These are phyloP conservation scores for Oncorhynchus keta DNA, from an alignment of 2,113 vertebrate genomes.

Conservation along the genomic window DNA sequence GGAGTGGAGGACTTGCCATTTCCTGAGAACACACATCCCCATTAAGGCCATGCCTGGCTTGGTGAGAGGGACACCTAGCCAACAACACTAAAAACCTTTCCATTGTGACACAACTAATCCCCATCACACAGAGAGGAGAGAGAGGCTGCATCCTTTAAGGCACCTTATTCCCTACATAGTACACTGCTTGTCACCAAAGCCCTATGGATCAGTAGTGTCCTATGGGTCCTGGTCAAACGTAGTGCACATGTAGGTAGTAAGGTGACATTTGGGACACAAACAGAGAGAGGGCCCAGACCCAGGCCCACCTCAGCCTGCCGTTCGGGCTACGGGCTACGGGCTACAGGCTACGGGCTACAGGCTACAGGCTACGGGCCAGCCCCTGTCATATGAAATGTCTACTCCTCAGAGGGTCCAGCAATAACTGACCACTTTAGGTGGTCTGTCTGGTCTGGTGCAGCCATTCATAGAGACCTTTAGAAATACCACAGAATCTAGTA, in stretches of 20 bases:
- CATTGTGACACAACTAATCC: conserved; percentile 74
- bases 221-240: too few species aligned
- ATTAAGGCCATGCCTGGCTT: conserved; percentile 58
- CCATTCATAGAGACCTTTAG: not conserved
- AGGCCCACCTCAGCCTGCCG: not conserved
- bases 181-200: too few species aligned
- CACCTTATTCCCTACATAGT: conserved; percentile 29
- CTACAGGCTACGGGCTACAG: not conserved
- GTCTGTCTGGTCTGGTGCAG: conserved; percentile 38
- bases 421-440: conserved; percentile 56
- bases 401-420: conserved; percentile 47
- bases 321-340: conserved; percentile 40
- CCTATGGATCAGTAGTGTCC: too few species aligned
- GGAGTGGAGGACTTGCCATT: conserved; percentile 47
- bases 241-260: too few species aligned
- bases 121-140: conserved; percentile 55
- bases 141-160: conserved; percentile 23
- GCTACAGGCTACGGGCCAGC: conserved; percentile 29
- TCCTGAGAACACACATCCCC: conserved; percentile 72
- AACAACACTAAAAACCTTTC: conserved; percentile 70
- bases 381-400: conserved; percentile 57
- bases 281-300: not conserved
- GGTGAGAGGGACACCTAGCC: conserved; percentile 62
- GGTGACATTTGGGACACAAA: too few species aligned
- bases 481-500: conserved; percentile 26